These are phyloP conservation scores for Hetaerina titia DNA, from an alignment of 2,888 invertebrate species.

Conservation along the genomic window DNA sequence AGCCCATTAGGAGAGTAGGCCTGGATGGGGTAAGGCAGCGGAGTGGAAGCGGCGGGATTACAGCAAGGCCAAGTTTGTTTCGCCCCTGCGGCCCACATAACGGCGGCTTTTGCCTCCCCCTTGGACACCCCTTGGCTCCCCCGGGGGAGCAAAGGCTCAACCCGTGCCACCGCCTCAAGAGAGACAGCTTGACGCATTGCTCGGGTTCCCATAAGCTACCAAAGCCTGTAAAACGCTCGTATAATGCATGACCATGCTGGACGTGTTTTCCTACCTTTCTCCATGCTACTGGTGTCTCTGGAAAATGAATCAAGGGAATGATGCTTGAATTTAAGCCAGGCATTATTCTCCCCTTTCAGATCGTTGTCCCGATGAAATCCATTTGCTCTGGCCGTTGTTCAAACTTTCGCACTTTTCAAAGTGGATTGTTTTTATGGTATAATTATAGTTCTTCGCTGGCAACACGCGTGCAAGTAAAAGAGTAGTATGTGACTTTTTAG, in stretches of 20 bases:
- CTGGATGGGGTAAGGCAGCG: not conserved
- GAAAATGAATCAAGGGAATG: not conserved
- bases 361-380: not conserved
- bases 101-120: not conserved
- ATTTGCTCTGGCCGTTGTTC: not conserved
- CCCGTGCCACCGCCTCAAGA: not conserved
- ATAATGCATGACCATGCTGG: not conserved
- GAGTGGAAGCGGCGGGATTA: not conserved
- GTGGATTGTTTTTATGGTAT: too few species aligned
- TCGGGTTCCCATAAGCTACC: not conserved
- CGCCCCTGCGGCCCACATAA: not conserved
- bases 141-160: not conserved
- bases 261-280: not conserved
- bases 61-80: not conserved
- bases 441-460: too few species aligned
- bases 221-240: not conserved
- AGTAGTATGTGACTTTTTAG: too few species aligned
- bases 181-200: not conserved
- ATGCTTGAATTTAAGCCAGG: not conserved
- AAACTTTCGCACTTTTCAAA: too few species aligned
- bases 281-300: not conserved
- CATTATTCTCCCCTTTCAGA: not conserved
- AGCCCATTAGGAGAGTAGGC: not conserved
- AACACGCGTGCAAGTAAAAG: too few species aligned
- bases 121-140: not conserved